Evolutionary conservation across 2,888 invertebrate species (phyloP), one percentile per base, ranked within the genome.

Genomic region (Gnatocerus cornutus): DNA sequence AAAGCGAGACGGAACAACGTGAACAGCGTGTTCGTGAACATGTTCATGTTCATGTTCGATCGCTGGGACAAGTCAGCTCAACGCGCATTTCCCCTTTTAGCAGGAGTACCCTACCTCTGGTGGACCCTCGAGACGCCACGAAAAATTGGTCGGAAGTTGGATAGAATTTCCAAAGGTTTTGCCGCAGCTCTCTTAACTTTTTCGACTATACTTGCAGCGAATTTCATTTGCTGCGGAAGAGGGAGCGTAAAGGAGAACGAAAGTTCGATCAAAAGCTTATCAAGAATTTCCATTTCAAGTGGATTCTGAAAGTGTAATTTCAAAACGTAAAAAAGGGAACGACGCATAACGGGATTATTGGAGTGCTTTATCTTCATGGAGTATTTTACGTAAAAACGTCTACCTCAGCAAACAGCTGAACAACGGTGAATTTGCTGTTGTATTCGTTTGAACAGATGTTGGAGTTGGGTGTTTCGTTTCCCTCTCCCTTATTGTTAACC

Each of bases 1-100:
- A 41, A 16, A 58, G 58, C 7, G 62, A 62, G 62, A 62, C 33
- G 48, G 61, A 56, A 55, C 16, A 41, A n/a, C 41, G 29, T 59
- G 59, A 59, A 59, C 59, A 59, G 59, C 59, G 46, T n/a, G n/a
- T n/a, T n/a, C n/a, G n/a, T 59, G 59, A 46, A 46, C 59, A 43
- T 59, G 59, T 59, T 59, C 59, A 59, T 43, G 58, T 58, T 56
- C 55, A 56, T 37, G 55, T 56, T 56, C 55, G 55, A 56, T 56
- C 55, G 55, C 10, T 56, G 21, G 55, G 46, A 33, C 33, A 33
- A 33, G 21, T 21, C 21, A 21, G 33, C 33, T 33, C 9, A 33
- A 33, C 33, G 33, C 33, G 33, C 33, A 33, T 7, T 33, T 33
- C 33, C 33, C 33, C 33, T 33, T 33, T 33, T 33, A n/a, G 9